Evolutionary conservation across 2,888 invertebrate genomes (phyloP).

Genomic region (Alloplasta piceator): DNA sequence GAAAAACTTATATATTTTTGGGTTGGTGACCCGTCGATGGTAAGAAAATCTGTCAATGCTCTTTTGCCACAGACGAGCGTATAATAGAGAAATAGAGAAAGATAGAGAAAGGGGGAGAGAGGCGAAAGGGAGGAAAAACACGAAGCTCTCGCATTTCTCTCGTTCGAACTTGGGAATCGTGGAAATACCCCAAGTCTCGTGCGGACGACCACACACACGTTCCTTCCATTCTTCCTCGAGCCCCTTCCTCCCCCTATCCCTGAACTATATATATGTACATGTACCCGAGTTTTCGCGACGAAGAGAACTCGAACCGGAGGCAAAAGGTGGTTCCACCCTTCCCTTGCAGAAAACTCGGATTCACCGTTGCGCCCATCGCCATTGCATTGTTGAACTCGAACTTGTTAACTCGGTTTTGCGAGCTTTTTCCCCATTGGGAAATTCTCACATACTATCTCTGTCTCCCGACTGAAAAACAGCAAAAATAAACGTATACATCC

Average conservation of each 20-base stretch:
- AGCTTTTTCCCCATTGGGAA: conserved; percentile 52
- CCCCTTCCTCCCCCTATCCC: background rate
- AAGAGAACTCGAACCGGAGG: conserved; percentile 27
- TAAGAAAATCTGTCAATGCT: background rate
- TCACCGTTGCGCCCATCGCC: conserved; percentile 65
- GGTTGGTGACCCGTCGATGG: background rate
- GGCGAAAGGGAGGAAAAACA: background rate
- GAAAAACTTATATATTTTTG: background rate
- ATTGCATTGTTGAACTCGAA: conserved; percentile 69
- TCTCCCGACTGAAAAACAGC: conserved; percentile 19
- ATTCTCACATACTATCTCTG: conserved; percentile 40
- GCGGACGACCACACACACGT: conserved; percentile 38
- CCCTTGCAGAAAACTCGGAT: conserved; percentile 35
- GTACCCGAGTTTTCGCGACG: conserved; percentile 15
- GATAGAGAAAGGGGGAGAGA: background rate
- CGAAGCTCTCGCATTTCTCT: conserved; percentile 41
- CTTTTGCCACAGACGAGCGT: background rate
- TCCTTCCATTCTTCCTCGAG: conserved; percentile 12
- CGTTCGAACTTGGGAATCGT: conserved; percentile 57
- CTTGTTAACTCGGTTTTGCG: conserved; percentile 69
- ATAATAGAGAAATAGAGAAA: background rate
- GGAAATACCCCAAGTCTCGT: conserved; percentile 49
- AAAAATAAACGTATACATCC: conserved; percentile 18
- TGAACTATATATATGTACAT: background rate
- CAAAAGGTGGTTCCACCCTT: no score